phyloP scores from a whole-genome alignment of 2,888 invertebrate species.

The Dryococelus australis region DNA sequence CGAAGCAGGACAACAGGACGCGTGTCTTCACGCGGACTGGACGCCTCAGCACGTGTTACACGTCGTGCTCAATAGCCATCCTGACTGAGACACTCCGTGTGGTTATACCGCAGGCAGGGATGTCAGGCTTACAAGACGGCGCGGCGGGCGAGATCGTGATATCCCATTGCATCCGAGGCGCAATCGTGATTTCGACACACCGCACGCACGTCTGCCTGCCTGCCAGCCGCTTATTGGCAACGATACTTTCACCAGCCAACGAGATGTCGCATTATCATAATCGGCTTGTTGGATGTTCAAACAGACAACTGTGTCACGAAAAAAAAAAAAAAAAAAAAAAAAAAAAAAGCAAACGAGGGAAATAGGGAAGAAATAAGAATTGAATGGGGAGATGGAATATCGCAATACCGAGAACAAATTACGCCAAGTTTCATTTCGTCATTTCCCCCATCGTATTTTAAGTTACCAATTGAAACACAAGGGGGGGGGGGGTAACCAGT shows the following conservation, averaged over 20 bases:
- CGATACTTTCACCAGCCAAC: not conserved
- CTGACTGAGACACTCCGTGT: not conserved
- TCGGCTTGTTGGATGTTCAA: not conserved
- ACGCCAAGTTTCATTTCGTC: too few species aligned
- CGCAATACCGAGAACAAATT: too few species aligned
- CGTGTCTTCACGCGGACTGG: too few species aligned
- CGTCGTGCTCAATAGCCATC: not conserved
- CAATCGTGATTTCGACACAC: not conserved
- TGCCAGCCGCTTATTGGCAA: not conserved
- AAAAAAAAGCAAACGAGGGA: too few species aligned
- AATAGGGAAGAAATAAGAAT: too few species aligned
- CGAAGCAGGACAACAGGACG: not conserved
- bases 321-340: too few species aligned
- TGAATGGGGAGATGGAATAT: too few species aligned
- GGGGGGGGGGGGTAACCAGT: too few species aligned
- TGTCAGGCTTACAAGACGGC: not conserved
- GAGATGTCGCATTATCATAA: not conserved
- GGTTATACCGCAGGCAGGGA: not conserved
- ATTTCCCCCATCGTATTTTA: too few species aligned
- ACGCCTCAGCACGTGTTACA: too few species aligned
- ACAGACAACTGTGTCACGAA: not conserved
- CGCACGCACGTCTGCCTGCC: not conserved
- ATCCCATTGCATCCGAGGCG: not conserved
- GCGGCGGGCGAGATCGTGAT: conserved; percentile 4
- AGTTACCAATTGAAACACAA: too few species aligned